Conservation (phyloP, 2,797 vertebrate species). For the Threskiornis aethiopicus region DNA sequence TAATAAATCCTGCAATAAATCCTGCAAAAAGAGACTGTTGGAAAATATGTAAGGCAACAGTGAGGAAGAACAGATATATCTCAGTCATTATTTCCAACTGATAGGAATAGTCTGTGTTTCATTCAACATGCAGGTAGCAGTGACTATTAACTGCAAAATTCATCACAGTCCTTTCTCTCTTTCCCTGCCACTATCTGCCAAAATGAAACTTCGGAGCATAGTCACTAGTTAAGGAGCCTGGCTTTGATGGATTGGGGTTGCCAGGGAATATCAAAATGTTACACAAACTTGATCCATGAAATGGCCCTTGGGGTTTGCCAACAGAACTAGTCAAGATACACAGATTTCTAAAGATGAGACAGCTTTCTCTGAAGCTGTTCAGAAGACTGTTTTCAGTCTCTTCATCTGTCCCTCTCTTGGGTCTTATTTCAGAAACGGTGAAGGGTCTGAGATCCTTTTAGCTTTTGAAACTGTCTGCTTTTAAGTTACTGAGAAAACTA, state of each 20-base stretch:
- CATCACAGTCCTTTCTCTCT: neutral
- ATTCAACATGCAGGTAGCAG: neutral
- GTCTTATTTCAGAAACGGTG: neutral
- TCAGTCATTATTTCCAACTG: neutral
- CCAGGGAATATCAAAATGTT: neutral
- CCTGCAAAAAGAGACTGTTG: neutral
- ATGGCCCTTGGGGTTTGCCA: neutral
- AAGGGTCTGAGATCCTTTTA: neutral
- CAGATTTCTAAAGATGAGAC: neutral
- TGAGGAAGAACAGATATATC: neutral
- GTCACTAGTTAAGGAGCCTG: neutral
- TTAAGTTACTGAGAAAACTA: neutral
- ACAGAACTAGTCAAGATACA: neutral
- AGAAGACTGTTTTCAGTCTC: neutral
- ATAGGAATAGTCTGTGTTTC: neutral
- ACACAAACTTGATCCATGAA: neutral
- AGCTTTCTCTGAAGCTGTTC: neutral
- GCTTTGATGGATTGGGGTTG: neutral
- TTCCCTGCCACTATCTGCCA: neutral
- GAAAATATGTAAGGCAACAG: neutral
- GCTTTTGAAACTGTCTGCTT: neutral
- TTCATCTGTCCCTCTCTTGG: neutral
- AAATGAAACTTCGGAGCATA: neutral
- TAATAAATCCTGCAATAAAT: neutral
- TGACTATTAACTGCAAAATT: neutral